Percentiles rank a stretch among this genome's conserved stretches.
Conservation (phyloP, 2,888 invertebrate species). For the Glaucopsyche alexis region DNA sequence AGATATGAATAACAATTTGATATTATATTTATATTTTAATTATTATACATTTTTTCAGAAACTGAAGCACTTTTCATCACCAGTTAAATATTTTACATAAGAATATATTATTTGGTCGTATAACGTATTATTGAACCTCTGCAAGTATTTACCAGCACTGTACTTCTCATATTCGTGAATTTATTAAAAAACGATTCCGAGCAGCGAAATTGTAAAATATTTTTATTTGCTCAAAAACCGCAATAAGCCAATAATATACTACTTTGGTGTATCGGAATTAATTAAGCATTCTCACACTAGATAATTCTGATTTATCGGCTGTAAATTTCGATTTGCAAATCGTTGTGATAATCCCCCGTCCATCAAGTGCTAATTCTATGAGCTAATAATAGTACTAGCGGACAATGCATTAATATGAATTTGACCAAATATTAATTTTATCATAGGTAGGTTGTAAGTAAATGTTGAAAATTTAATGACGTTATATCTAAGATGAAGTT, state of each 20-base stretch:
- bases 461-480: too few species aligned
- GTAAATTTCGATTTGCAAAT: slow-evolving; percentile 8
- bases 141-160: too few species aligned
- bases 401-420: neutral
- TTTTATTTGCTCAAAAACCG: neutral
- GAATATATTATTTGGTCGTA: too few species aligned
- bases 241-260: neutral
- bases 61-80: too few species aligned
- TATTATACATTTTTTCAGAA: too few species aligned
- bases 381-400: neutral
- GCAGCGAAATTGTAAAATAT: neutral
- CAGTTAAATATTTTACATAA: too few species aligned
- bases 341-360: neutral
- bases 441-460: too few species aligned
- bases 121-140: too few species aligned
- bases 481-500: too few species aligned
- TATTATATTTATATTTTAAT: too few species aligned
- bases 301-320: neutral
- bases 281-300: neutral
- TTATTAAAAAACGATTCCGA: neutral
- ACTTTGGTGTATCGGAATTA: neutral
- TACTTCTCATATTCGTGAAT: neutral
- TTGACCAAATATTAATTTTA: neutral
- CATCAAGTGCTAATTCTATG: slow-evolving; percentile 11
- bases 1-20: neutral